Evolutionary conservation across 2,888 invertebrate species (phyloP), one percentile per base, ranked within the genome.

Genomic region (Meganola albula): DNA sequence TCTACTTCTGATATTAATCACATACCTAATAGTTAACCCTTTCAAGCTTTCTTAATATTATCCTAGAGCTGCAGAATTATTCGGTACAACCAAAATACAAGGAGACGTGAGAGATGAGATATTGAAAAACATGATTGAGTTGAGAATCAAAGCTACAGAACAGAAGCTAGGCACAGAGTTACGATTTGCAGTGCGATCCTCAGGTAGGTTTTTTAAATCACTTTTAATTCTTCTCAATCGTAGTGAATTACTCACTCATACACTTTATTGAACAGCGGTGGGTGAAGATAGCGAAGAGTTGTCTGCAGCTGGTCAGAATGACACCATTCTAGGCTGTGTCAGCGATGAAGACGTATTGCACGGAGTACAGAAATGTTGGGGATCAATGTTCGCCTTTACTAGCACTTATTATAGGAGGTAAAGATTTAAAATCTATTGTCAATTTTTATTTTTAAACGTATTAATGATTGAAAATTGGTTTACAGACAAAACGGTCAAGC

Each of bases 261-360:
- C 8, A n/a, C 4, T 20, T 11, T 37, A 25, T 34, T 11, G 7
- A 25, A 83, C 84, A 64, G 94, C 92, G 8, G 88, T 93, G 24
- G 92, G 92, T 3, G 96, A 96, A 77, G 95, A 96, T 67, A 90
- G 92, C 4, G 90, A 91, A 37, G 93, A 93, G 27, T 75, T 93
- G 7, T 95, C 94, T 0, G 91, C 93, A 2, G 95, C 95, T 0
- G 95, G 95, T 1, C 95, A 96, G 77, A 93, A 95, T 74, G 91
- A 91, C 38, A 94, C 94, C 0, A 88, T 91, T 40, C 79, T 96
- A 2, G 93, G 94, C 1, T 89, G 93, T 31, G 66, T 64, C 20
- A 87, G 84, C 1, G 68, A 77, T 22, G 74, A 70, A 0, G 85
- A 89, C 33, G 74, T 93, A 6, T 39, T 90, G 7, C 58, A 75